Evolutionary conservation across 2,113 vertebrate genomes (phyloP), one percentile per base, ranked within the genome.

Genomic region (Aplodontia rufa): DNA sequence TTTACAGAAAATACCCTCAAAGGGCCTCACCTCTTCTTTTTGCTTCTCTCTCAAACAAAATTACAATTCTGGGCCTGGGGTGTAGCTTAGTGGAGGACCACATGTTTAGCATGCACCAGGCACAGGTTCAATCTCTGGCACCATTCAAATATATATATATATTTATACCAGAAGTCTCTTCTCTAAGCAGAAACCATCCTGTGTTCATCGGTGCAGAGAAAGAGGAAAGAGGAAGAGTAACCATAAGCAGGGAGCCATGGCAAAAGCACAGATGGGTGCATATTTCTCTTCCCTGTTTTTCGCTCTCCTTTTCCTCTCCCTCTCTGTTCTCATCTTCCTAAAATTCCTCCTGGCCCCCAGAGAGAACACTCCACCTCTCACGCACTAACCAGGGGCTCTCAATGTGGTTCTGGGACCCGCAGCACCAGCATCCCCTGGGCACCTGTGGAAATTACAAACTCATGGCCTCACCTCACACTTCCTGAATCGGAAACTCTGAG

Each of bases 181-280:
- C 78, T 62, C 20, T 47, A 19, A 45, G 82, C 12, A 60, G 51
- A 53, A 32, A 20, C 42, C 53, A 19, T 42, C 58, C 32, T 13
- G 83, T 24, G 30, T 88, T 74, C 51, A 66, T 71, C 51, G 40
- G 47, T 28, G 47, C 11, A 83, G 13, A 35, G 12, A 40, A 47
- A 72, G 20, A 6, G n/a, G 42, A 45, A 83, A 37, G 42, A 47
- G 53, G 55, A 45, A n/a, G 58, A 24, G 9, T 6, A 49, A 37
- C 32, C n/a, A 51, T 7, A 0, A 58, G 20, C 19, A 9, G 3
- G 30, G 19, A 19, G 37, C 42, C 26, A 9, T 0, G 4, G 40
- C 16, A 4, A 11, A 14, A 49, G 14, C 32, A n/a, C 32, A 24
- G 64, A 10, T 22, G 19, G 17, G 68, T 3, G 80, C 35, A 45